Evolutionary conservation across 2,888 invertebrate species (phyloP).

Genomic region (Sarcophaga rosellei): DNA sequence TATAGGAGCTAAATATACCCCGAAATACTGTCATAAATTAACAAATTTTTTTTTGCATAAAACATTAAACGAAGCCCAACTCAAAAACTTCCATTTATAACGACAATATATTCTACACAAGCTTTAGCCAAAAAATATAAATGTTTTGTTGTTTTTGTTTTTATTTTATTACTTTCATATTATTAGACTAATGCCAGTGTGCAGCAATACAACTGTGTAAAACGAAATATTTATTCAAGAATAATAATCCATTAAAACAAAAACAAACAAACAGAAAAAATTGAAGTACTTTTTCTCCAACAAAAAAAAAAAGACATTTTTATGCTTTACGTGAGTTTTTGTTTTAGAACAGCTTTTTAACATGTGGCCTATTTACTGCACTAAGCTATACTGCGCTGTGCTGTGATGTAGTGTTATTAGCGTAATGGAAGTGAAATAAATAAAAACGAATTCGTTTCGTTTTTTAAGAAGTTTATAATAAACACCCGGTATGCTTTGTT

Average conservation of each 20-base stretch:
- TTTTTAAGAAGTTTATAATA: too few relatives aligned
- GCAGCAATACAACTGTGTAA: neutral
- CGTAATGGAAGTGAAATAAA: neutral
- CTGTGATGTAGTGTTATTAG: neutral
- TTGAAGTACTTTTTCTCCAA: too few relatives aligned
- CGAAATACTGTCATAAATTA: constrained; percentile 64
- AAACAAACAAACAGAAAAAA: too few relatives aligned
- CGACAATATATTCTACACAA: too few relatives aligned
- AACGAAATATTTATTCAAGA: too few relatives aligned
- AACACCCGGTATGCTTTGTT: too few relatives aligned
- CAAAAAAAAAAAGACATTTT: constrained; percentile 4
- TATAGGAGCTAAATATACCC: constrained; percentile 25
- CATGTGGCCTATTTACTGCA: constrained; percentile 31
- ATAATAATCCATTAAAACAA: too few relatives aligned
- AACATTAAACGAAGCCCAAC: constrained; percentile 41
- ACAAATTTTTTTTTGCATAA: constrained; percentile 56
- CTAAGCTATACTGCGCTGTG: too few relatives aligned
- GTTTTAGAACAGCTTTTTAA: constrained; percentile 19
- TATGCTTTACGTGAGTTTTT: constrained; percentile 44
- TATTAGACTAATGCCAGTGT: neutral
- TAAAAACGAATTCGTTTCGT: neutral
- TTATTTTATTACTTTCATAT: constrained; percentile 10
- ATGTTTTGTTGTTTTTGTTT: neutral
- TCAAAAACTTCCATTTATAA: constrained; percentile 15
- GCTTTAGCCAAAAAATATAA: neutral